These are phyloP conservation scores for Enteromius viviparus DNA, from an alignment of 2,797 vertebrate genomes.

Conservation along the genomic window DNA sequence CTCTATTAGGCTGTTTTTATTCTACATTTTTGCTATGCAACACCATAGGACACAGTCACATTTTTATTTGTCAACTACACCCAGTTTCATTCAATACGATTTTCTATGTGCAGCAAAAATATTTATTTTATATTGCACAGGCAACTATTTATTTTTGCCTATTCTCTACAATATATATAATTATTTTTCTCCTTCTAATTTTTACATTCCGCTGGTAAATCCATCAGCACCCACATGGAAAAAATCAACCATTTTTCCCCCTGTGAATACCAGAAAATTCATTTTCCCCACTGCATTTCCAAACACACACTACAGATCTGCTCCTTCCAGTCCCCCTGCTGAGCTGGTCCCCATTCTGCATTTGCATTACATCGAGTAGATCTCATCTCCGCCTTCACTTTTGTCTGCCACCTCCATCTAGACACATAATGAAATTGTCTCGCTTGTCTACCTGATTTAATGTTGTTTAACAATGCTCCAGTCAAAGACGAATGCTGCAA, in stretches of 20 bases:
- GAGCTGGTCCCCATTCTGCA: slow-evolving; percentile 47
- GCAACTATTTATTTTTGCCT: not conserved
- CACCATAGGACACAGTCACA: too few species aligned
- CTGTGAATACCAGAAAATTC: slow-evolving; percentile 51
- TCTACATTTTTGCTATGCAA: too few species aligned
- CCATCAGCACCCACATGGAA: slow-evolving; percentile 30
- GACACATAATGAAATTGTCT: slow-evolving; percentile 66
- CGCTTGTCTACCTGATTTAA: slow-evolving; percentile 68
- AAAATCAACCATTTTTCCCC: slow-evolving; percentile 11
- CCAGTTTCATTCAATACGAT: not conserved
- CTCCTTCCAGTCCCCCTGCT: slow-evolving; percentile 40
- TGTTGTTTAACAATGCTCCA: slow-evolving; percentile 63
- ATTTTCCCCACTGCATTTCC: slow-evolving; percentile 56
- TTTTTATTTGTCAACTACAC: too few species aligned
- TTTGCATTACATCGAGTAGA: slow-evolving; percentile 61
- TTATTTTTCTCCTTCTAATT: not conserved
- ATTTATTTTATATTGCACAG: not conserved
- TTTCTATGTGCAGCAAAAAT: not conserved
- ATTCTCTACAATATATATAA: not conserved
- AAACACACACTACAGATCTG: slow-evolving; percentile 39
- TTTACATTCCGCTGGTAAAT: slow-evolving; percentile 27
- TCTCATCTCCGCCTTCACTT: slow-evolving; percentile 60
- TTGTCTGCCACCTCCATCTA: slow-evolving; percentile 64
- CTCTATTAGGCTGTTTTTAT: too few species aligned
- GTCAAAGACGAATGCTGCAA: slow-evolving; percentile 52